These are phyloP conservation scores for Gymnocephalus cernua DNA, from an alignment of 2,113 vertebrate species.

Conservation along the genomic window DNA sequence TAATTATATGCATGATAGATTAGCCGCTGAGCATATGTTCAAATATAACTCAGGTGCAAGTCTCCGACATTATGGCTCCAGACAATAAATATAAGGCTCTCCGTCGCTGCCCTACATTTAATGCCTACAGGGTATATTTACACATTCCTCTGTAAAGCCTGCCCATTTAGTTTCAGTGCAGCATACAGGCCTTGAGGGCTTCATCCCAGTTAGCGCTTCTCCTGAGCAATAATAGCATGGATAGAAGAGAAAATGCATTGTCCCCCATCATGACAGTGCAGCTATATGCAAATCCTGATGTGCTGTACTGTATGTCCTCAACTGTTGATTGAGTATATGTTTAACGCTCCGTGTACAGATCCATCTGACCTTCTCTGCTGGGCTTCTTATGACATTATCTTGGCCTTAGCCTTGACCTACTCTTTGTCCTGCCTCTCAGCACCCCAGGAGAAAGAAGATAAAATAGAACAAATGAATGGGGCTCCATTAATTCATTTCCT, in stretches of 20 bases:
- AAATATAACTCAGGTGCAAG: constrained; percentile 39
- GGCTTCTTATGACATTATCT: constrained; percentile 56
- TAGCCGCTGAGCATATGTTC: constrained; percentile 43
- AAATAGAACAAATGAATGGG: constrained; percentile 64
- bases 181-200: constrained; percentile 55
- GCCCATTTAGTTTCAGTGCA: constrained; percentile 46
- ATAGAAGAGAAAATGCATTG: constrained; percentile 4
- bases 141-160: constrained; percentile 51
- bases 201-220: constrained; percentile 51
- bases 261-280: constrained; percentile 43
- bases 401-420: constrained; percentile 55
- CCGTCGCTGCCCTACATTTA: constrained; percentile 50
- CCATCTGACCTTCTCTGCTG: constrained; percentile 37
- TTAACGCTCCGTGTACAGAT: constrained; percentile 8
- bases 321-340: constrained; percentile 23
- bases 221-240: constrained; percentile 27
- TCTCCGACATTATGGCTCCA: constrained; percentile 11
- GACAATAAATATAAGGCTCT: constrained; percentile 51
- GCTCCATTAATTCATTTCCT: constrained; percentile 57
- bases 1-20: constrained; percentile 31
- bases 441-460: constrained; percentile 48
- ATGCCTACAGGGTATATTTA: constrained; percentile 56
- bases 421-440: constrained; percentile 58
- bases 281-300: constrained; percentile 35
- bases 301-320: neutral